These are phyloP conservation scores for Helogale parvula DNA, from an alignment of 2,113 vertebrate species.

Conservation along the genomic window DNA sequence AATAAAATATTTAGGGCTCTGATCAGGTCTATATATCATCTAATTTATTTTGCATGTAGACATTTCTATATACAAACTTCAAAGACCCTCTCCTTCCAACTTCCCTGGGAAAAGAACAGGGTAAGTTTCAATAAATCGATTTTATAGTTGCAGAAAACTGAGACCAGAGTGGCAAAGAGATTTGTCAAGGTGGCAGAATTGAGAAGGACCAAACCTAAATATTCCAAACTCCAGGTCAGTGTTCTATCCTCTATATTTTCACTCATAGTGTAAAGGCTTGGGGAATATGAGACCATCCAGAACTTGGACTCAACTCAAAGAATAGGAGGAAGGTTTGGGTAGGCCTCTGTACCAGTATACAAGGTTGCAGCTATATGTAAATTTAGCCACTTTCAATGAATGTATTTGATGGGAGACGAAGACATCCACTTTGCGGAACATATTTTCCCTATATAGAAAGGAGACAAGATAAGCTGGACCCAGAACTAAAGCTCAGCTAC, in stretches of 20 bases:
- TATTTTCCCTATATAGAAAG: background rate
- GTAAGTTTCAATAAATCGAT: background rate
- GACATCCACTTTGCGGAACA: background rate
- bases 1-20: background rate
- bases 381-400: background rate
- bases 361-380: background rate
- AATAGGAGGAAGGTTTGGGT: background rate
- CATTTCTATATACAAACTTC: background rate
- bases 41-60: slow-evolving; percentile 4
- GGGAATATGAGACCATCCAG: background rate
- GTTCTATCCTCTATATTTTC: background rate
- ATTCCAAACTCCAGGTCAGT: background rate
- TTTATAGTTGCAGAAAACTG: background rate
- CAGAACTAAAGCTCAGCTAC: background rate
- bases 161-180: background rate
- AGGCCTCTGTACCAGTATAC: background rate
- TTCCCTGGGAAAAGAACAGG: background rate
- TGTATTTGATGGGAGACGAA: slow-evolving; percentile 5
- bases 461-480: background rate
- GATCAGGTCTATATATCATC: background rate
- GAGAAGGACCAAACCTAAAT: background rate
- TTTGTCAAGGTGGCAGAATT: background rate
- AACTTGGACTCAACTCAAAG: background rate
- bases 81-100: slow-evolving; percentile 15
- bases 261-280: background rate